Percentiles rank a stretch among this genome's conserved stretches.
Evolutionary conservation across 2,888 invertebrate species (phyloP).

Genomic region (Athalia cordata): DNA sequence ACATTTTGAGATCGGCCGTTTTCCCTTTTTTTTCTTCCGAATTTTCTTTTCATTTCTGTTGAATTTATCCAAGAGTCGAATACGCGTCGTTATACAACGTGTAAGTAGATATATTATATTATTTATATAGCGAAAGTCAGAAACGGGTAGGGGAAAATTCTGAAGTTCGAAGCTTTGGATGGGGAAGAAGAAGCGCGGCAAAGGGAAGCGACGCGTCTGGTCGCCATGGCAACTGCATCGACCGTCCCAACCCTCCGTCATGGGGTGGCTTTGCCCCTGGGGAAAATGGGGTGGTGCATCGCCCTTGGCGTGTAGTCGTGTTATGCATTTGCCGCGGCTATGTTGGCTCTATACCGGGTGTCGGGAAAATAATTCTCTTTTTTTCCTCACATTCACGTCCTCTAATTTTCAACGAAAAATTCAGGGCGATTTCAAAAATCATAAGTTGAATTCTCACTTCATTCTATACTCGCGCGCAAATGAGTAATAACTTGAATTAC

Average conservation of each 20-base stretch:
- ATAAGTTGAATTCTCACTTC: too few relatives aligned
- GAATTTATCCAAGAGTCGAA: too few relatives aligned
- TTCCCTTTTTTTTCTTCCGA: too few relatives aligned
- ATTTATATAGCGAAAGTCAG: neutral
- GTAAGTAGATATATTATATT: too few relatives aligned
- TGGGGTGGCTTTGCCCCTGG: conserved; percentile 59
- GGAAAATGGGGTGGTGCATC: conserved; percentile 66
- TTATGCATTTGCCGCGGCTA: conserved; percentile 55
- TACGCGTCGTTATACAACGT: too few relatives aligned
- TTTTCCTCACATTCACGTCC: too few relatives aligned
- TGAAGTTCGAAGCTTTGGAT: conserved; percentile 17
- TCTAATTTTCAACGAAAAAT: too few relatives aligned
- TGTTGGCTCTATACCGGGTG: conserved; percentile 34
- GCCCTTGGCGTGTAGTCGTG: conserved; percentile 62
- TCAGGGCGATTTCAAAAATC: too few relatives aligned
- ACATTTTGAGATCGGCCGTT: too few relatives aligned
- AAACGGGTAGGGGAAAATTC: conserved; percentile 1
- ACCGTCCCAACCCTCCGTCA: conserved; percentile 71
- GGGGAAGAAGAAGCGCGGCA: conserved; percentile 37
- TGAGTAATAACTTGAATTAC: too few relatives aligned
- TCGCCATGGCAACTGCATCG: conserved; percentile 76
- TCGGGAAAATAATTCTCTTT: neutral
- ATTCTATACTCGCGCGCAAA: too few relatives aligned
- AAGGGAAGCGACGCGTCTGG: conserved; percentile 72
- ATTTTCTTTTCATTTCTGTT: too few relatives aligned